Conservation (phyloP, 2,113 vertebrate genomes). For the Rhagologus leucostigma region DNA sequence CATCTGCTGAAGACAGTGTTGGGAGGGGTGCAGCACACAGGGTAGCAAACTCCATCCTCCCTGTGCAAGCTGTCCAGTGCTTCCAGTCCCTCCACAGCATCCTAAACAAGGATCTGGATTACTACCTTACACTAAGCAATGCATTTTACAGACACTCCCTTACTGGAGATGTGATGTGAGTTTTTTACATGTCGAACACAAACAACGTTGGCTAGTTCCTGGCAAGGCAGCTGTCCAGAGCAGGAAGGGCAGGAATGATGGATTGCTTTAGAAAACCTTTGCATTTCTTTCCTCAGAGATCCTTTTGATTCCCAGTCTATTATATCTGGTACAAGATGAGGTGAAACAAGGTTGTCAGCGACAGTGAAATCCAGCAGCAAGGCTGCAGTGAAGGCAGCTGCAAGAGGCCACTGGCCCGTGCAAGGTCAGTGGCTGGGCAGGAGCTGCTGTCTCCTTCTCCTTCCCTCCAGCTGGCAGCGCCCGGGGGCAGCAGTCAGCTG, state of each 20-base stretch:
- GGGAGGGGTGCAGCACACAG: not conserved
- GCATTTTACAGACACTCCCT: not conserved
- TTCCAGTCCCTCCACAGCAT: not conserved
- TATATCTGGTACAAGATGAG: not conserved
- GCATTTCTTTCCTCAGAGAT: not conserved
- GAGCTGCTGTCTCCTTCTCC: not conserved
- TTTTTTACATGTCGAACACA: not conserved
- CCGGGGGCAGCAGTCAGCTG: not conserved
- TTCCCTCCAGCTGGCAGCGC: not conserved
- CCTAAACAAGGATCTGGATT: not conserved
- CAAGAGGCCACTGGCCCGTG: not conserved
- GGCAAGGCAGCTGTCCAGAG: not conserved
- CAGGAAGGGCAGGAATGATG: accelerated
- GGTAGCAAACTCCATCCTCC: not conserved
- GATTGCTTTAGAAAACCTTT: not conserved
- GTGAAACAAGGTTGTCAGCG: not conserved
- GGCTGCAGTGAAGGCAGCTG: not conserved
- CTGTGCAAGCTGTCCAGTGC: not conserved
- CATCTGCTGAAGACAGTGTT: not conserved
- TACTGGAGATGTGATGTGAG: not conserved
- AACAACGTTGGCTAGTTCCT: not conserved
- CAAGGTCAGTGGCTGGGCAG: not conserved
- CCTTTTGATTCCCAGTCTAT: not conserved
- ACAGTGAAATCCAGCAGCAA: not conserved
- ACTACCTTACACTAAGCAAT: not conserved